These are phyloP conservation scores for Geotrypetes seraphini DNA, from an alignment of 2,797 vertebrate species.

Conservation along the genomic window DNA sequence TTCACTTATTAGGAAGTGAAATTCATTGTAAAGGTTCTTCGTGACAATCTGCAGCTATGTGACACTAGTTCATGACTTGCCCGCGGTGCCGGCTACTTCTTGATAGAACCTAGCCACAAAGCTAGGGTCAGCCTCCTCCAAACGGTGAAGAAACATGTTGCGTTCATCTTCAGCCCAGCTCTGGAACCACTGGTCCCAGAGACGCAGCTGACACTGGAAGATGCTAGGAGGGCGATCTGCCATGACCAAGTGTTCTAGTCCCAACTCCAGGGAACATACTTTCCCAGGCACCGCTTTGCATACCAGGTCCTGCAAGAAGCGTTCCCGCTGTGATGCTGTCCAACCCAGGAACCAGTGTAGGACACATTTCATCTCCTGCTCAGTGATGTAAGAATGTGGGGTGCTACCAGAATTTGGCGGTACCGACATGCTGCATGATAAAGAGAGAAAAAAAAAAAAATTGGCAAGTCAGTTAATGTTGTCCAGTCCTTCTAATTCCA, in stretches of 20 bases:
- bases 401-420: constrained; percentile 13
- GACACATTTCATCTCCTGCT: constrained; percentile 79
- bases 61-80: constrained; percentile 63
- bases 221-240: constrained; percentile 68
- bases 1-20: too few relatives aligned
- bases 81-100: constrained; percentile 65
- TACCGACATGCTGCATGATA: constrained; percentile 27
- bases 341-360: constrained; percentile 79
- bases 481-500: too few relatives aligned
- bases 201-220: constrained; percentile 80
- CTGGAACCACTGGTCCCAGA: constrained; percentile 89
- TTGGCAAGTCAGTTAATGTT: too few relatives aligned
- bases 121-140: constrained; percentile 65
- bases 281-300: constrained; percentile 81
- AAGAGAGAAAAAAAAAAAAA: too few relatives aligned
- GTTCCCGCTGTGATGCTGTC: constrained; percentile 58
- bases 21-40: too few relatives aligned
- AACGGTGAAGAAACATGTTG: constrained; percentile 68
- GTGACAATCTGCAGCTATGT: too few relatives aligned
- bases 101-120: constrained; percentile 71
- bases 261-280: constrained; percentile 69
- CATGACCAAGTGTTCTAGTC: constrained; percentile 70
- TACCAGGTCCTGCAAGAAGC: constrained; percentile 73
- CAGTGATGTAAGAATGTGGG: constrained; percentile 62
- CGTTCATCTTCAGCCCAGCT: constrained; percentile 78